Base-by-base conservation (phyloP, 2,113 vertebrate species). In the Corythornis cristatus region DNA sequence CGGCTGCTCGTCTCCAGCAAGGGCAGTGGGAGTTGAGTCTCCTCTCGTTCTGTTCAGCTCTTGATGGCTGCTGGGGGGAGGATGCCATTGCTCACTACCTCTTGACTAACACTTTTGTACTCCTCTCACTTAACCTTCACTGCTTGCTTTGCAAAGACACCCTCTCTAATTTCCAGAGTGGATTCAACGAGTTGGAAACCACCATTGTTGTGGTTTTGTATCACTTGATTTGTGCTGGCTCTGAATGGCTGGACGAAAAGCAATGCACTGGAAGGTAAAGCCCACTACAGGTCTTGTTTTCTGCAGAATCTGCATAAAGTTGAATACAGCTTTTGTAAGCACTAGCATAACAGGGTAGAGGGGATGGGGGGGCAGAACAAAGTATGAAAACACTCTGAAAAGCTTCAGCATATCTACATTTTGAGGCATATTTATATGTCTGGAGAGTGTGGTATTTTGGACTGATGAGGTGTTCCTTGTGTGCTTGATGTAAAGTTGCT, bases 321-420 rank as follows among this genome's bases (percentile, higher is more conserved):
- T 91, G 74, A 92, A 72, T 95, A 76, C 84, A 87, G 33, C 45
- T 72, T 93, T 84, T 89, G 40, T 74, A 57, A 78, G 23, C 11
- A 18, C 21, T 22, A 11, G 54, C 87, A 45, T 92, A 85, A 79
- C 17, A 4, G 21, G 12, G 8, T 5, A 2, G 29, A 20, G 18
- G 37, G n/a, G 35, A 8, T 18, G 56, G 60, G 15, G 7, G 40
- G 15, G 14, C 66, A 60, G 12, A 76, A 70, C 53, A 81, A 62
- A 89, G 71, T 20, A 64, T 50, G 58, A 89, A 57, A 70, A 33
- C 5, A 31, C 51, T 8, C 21, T 72, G 45, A 57, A 84, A 87
- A 72, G 48, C n/a, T 75, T 84, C 71, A 83, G 31, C 15, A 48
- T 78, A 53, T 40, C 31, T 28, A 65, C 35, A 62, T 15, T 33